Evolutionary conservation across 2,797 vertebrate genomes (phyloP).

Genomic region (Mus spretus): DNA sequence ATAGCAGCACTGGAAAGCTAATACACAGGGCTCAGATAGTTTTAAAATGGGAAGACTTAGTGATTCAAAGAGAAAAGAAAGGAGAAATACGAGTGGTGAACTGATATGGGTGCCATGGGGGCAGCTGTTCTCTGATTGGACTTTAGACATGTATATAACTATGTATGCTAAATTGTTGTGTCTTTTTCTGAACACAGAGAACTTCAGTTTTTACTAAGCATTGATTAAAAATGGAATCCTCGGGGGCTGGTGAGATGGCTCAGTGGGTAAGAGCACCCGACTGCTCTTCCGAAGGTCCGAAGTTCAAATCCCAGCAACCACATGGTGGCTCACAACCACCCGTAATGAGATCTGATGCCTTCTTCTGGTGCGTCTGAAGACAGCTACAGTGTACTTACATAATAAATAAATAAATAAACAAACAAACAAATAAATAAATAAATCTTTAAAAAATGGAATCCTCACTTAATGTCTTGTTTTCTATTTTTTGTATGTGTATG

Average conservation of each 20-base stretch:
- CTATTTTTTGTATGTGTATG: background rate
- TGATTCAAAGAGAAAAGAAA: background rate
- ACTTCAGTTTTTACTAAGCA: background rate
- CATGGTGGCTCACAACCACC: too few species aligned
- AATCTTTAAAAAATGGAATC: slow-evolving; percentile 15
- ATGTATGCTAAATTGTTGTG: background rate
- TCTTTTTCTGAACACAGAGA: slow-evolving; percentile 16
- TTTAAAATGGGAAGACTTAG: slow-evolving; percentile 28
- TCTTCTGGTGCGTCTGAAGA: too few species aligned
- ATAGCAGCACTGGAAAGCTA: background rate
- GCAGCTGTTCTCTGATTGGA: background rate
- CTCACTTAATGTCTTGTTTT: background rate
- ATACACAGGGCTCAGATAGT: background rate
- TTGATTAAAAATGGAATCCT: background rate
- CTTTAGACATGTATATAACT: background rate
- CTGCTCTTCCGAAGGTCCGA: too few species aligned
- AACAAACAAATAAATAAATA: too few species aligned
- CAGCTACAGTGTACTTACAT: too few species aligned
- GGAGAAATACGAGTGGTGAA: background rate
- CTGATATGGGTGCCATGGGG: background rate
- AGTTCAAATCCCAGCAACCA: too few species aligned
- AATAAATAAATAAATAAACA: too few species aligned
- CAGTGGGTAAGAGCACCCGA: too few species aligned
- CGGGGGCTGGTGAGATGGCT: too few species aligned
- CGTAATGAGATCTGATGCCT: too few species aligned